Conservation (phyloP, 2,113 vertebrate genomes). For the Scalopus aquaticus region DNA sequence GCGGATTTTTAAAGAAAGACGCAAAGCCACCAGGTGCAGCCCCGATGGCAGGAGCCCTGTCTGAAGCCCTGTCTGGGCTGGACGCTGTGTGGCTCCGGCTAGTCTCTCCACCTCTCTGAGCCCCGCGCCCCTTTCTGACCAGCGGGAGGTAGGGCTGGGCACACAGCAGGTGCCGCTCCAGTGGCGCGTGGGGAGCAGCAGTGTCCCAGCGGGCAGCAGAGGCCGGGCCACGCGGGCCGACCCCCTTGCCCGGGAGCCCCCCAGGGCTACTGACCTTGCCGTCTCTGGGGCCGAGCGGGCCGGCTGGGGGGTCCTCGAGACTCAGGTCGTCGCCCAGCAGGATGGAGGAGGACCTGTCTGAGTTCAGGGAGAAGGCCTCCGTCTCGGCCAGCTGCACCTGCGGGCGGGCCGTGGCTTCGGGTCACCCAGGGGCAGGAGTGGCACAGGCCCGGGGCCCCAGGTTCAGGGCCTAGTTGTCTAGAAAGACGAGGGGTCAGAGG, state of each 20-base stretch:
- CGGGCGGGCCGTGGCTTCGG: background rate
- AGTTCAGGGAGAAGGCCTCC: slow-evolving; percentile 95
- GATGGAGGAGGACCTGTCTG: slow-evolving; percentile 96
- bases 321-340: slow-evolving; percentile 94
- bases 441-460: background rate
- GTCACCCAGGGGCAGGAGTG: background rate
- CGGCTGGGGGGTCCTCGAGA: slow-evolving; percentile 90
- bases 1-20: background rate
- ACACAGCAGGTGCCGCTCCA: too few relatives aligned
- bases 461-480: background rate
- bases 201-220: background rate
- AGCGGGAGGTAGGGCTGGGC: background rate
- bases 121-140: background rate
- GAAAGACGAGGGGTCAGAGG: background rate
- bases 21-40: background rate
- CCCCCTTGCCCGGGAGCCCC: background rate
- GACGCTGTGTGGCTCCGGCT: background rate
- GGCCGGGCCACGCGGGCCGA: background rate
- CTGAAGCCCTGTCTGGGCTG: too few relatives aligned
- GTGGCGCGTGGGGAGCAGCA: fast-evolving
- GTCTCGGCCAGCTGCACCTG: slow-evolving; percentile 98
- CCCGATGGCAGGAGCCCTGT: background rate
- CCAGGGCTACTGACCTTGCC: slow-evolving; percentile 85
- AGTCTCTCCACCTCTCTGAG: slow-evolving; percentile 9
- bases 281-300: slow-evolving; percentile 87